Conservation (phyloP, 92 coral and sea anemone genomes). For the Zoanthus gigantus region DNA sequence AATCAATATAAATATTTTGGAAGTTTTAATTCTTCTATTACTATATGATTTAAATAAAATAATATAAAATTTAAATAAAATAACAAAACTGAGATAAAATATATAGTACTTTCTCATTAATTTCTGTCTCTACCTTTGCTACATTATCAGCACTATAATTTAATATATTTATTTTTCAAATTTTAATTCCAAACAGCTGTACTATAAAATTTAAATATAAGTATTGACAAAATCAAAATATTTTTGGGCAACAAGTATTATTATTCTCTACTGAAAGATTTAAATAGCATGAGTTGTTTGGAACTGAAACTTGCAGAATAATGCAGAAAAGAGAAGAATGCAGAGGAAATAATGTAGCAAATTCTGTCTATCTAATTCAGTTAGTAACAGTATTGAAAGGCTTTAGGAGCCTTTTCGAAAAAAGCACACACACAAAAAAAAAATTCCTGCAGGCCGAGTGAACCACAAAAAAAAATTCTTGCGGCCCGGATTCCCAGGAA, state of each 20-base stretch:
- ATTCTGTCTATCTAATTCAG: conserved; percentile 17
- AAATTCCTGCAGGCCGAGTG: no score
- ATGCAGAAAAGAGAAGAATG: conserved; percentile 15
- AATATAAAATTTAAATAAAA: not conserved
- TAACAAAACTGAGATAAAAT: conserved; percentile 7
- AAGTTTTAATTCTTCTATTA: conserved; percentile 4
- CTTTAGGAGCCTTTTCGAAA: not conserved
- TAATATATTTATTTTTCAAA: conserved; percentile 1
- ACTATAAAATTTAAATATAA: conserved; percentile 7
- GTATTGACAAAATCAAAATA: not conserved
- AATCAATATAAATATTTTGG: conserved; percentile 10
- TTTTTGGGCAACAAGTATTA: conserved; percentile 16
- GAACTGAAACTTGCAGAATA: conserved; percentile 25
- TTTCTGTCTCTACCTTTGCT: conserved; percentile 9
- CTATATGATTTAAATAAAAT: conserved; percentile 10
- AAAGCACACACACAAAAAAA: not conserved
- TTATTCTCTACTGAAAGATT: conserved; percentile 24
- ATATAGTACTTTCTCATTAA: not conserved
- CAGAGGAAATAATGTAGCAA: conserved; percentile 19
- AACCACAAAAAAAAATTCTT: not conserved
- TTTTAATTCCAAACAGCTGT: conserved; percentile 7
- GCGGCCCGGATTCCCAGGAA: conserved; percentile 3
- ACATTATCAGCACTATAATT: conserved; percentile 13
- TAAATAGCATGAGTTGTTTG: conserved; percentile 17
- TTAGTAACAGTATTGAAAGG: not conserved